Conservation (phyloP, 2,888 invertebrate species). For the Buathra laborator region DNA sequence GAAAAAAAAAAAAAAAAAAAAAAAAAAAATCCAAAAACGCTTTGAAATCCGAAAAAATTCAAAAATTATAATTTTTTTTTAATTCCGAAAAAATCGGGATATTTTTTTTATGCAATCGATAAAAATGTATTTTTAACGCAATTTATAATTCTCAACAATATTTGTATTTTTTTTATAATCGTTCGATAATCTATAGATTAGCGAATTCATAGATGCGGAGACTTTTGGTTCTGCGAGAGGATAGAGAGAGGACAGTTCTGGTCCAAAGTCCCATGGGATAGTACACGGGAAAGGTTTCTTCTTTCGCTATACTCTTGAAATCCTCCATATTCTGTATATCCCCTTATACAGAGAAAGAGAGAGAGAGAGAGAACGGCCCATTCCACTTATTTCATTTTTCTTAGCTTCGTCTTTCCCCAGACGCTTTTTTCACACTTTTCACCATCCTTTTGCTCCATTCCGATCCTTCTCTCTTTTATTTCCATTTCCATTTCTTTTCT, state of each 20-base stretch:
- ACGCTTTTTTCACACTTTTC: slow-evolving; percentile 47
- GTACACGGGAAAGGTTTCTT: background rate
- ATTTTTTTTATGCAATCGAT: too few species aligned
- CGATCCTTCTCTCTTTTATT: too few species aligned
- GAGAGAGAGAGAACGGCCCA: slow-evolving; percentile 6
- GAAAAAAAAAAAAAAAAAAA: background rate
- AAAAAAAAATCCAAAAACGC: background rate
- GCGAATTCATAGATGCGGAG: background rate
- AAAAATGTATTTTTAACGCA: too few species aligned
- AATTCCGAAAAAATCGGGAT: too few species aligned
- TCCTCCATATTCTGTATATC: background rate
- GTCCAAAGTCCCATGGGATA: background rate
- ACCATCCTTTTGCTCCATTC: slow-evolving; percentile 4
- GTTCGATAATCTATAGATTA: background rate
- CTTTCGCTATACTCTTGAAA: background rate
- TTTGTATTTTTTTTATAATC: background rate
- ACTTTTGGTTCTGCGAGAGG: background rate
- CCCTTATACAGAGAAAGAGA: background rate
- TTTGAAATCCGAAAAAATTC: background rate
- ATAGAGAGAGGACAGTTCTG: background rate
- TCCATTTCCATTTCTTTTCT: slow-evolving; percentile 2
- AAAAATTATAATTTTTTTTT: too few species aligned
- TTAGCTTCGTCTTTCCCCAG: slow-evolving; percentile 47
- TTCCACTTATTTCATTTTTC: slow-evolving; percentile 47
- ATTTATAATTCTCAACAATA: too few species aligned